A percentile compares a stretch with the other conserved stretches of the same genome.
phyloP scores from a whole-genome alignment of 2,113 vertebrate species.

The Corydoras maculifer region DNA sequence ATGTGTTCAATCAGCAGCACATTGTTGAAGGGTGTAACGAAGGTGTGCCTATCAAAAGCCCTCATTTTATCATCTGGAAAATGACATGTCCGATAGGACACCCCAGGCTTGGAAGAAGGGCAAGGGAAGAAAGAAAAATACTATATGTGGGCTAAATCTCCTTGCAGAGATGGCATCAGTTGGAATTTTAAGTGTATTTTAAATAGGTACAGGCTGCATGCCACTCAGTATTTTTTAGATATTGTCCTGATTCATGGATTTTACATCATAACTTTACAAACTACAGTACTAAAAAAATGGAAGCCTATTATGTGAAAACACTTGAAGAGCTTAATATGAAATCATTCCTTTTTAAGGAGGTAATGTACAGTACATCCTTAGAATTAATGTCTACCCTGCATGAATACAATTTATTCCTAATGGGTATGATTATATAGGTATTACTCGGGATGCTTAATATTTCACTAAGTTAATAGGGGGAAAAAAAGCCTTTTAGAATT shows the following conservation, averaged over 20 bases:
- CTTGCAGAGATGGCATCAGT: slow-evolving; percentile 52
- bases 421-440: background rate
- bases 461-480: background rate
- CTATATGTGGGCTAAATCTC: slow-evolving; percentile 33
- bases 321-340: background rate
- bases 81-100: slow-evolving; percentile 23
- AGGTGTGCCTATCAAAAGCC: slow-evolving; percentile 10
- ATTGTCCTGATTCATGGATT: slow-evolving; percentile 34
- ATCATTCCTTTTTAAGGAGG: slow-evolving; percentile 20
- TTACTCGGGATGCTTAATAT: slow-evolving; percentile 10
- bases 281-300: slow-evolving; percentile 16
- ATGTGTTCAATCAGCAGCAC: slow-evolving; percentile 16
- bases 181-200: slow-evolving; percentile 54
- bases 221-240: slow-evolving; percentile 58
- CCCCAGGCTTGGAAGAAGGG: slow-evolving; percentile 8
- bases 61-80: slow-evolving; percentile 26
- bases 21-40: slow-evolving; percentile 31
- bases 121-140: slow-evolving; percentile 9
- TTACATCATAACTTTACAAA: slow-evolving; percentile 16
- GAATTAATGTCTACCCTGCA: background rate
- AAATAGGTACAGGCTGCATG: slow-evolving; percentile 53
- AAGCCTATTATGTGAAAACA: background rate
- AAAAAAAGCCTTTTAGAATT: background rate
- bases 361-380: slow-evolving; percentile 3
- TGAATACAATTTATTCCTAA: slow-evolving; percentile 3